phyloP scores from a whole-genome alignment of 2,113 vertebrate species.

The Pseudonaja textilis region DNA sequence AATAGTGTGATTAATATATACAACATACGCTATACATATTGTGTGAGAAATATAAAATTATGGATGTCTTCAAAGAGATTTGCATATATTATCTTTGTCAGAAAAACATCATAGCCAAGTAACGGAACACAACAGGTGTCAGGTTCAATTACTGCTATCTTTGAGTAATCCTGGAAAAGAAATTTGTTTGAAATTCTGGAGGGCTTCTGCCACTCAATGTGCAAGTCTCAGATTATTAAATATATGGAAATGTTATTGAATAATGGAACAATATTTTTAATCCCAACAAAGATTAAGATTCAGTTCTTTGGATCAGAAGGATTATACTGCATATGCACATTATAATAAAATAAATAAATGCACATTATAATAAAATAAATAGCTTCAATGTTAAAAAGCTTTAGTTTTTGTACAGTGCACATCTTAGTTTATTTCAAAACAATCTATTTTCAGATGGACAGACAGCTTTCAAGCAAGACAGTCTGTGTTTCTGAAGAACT shows the following conservation, averaged over 20 bases:
- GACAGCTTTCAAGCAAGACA: background rate
- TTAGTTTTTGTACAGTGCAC: background rate
- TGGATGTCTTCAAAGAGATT: background rate
- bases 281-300: slow-evolving; percentile 5
- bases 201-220: background rate
- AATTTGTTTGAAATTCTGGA: background rate
- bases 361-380: background rate
- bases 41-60: background rate
- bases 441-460: slow-evolving; percentile 19
- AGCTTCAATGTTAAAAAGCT: background rate
- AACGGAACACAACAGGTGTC: background rate
- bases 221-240: slow-evolving; percentile 25
- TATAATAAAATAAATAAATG: background rate
- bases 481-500: slow-evolving; percentile 26
- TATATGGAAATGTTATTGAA: slow-evolving; percentile 45
- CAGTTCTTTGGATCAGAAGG: slow-evolving; percentile 31
- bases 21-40: background rate
- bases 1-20: background rate
- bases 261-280: slow-evolving; percentile 51
- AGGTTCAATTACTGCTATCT: background rate
- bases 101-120: background rate
- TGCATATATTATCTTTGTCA: background rate
- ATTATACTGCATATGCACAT: background rate
- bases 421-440: background rate
- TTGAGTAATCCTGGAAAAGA: background rate